Evolutionary conservation across 2,113 vertebrate genomes (phyloP).

Genomic region (Nyctibius bracteatus): DNA sequence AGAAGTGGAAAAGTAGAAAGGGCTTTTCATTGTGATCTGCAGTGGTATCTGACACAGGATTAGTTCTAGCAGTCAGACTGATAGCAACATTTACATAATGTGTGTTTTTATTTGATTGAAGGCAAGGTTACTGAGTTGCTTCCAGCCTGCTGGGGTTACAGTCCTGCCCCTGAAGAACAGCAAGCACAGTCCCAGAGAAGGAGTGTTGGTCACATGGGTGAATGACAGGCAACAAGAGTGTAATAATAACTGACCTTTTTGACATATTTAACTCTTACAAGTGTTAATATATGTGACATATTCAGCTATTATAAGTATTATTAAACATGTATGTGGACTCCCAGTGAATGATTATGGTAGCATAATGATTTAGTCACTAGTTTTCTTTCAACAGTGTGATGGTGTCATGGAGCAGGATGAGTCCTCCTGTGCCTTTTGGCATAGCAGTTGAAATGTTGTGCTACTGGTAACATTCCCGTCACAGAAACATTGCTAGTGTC

Average conservation of each 20-base stretch:
- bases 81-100: not conserved
- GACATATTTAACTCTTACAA: slow-evolving; percentile 27
- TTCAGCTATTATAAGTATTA: slow-evolving; percentile 23
- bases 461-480: not conserved
- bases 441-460: not conserved
- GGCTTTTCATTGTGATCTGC: not conserved
- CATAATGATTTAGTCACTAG: not conserved
- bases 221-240: not conserved
- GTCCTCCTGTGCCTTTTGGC: not conserved
- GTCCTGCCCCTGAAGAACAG: not conserved
- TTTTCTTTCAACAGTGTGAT: not conserved
- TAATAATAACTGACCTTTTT: slow-evolving; percentile 20
- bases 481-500: not conserved
- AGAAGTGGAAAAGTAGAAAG: not conserved
- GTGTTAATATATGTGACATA: not conserved
- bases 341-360: not conserved
- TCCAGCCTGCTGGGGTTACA: slow-evolving; percentile 9
- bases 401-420: not conserved
- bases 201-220: not conserved
- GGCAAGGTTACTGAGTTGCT: not conserved
- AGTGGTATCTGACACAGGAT: not conserved
- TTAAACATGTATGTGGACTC: not conserved
- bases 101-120: not conserved
- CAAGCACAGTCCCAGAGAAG: not conserved
- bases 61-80: not conserved